phyloP scores from a whole-genome alignment of 2,888 invertebrate genomes.

The Ornithoptera priamus region DNA sequence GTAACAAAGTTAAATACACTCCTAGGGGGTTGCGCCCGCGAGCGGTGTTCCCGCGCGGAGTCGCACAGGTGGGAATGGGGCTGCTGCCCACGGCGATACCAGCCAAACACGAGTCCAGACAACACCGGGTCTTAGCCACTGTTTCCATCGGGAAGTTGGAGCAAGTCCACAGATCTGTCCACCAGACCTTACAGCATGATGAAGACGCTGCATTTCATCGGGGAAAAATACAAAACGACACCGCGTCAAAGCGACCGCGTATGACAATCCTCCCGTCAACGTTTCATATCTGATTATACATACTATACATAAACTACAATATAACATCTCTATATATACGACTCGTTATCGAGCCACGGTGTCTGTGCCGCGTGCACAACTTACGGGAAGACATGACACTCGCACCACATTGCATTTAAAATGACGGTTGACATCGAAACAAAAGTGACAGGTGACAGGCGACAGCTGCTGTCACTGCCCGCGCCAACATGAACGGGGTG shows the following conservation, averaged over 20 bases:
- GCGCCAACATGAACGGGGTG: background rate
- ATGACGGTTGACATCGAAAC: background rate
- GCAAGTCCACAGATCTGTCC: slow-evolving; percentile 41
- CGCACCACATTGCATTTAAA: background rate
- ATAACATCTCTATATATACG: slow-evolving; percentile 1
- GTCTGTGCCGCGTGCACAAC: background rate
- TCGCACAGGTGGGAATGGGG: background rate
- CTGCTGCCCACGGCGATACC: too few relatives aligned
- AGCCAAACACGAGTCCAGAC: background rate
- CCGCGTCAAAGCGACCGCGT: background rate
- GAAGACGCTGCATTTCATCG: slow-evolving; percentile 9
- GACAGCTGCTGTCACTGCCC: slow-evolving; percentile 6
- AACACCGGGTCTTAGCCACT: slow-evolving; percentile 43
- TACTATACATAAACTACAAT: slow-evolving; percentile 7
- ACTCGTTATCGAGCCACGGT: background rate
- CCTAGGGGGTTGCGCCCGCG: background rate
- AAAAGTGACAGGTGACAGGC: background rate
- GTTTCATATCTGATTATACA: background rate
- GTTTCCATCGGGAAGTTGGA: slow-evolving; percentile 57
- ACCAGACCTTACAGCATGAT: slow-evolving; percentile 3
- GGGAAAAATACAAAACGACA: slow-evolving; percentile 3
- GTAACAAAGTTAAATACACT: too few relatives aligned
- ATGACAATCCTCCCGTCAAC: background rate
- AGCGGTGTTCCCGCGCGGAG: background rate
- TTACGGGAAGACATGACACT: slow-evolving; percentile 13